Conservation (phyloP, 2,888 invertebrate species). For the Arge pagana region DNA sequence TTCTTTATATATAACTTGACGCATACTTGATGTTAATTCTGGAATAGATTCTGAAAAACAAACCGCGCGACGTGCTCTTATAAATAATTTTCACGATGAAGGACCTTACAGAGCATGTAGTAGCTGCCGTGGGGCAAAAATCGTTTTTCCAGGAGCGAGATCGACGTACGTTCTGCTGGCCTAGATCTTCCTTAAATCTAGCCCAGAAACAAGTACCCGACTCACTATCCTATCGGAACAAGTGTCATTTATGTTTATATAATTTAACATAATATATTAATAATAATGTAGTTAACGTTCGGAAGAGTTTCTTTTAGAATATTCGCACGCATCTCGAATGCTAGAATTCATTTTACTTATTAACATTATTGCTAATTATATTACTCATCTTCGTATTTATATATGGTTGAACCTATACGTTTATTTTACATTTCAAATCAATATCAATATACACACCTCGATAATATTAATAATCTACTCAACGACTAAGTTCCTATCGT, state of each 20-base stretch:
- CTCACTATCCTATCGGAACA: conserved; percentile 5
- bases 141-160: conserved; percentile 7
- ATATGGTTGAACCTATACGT: conserved; percentile 41
- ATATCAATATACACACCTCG: conserved; percentile 44
- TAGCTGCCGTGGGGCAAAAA: conserved; percentile 19
- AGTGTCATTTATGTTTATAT: conserved; percentile 11
- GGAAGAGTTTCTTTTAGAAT: conserved; percentile 29
- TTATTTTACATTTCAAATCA: conserved; percentile 49
- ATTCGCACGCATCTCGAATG: conserved; percentile 24
- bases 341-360: conserved; percentile 28
- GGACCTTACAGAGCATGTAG: conserved; percentile 9
- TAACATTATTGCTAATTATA: conserved; percentile 42
- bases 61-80: conserved; percentile 27
- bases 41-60: conserved; percentile 19
- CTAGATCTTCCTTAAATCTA: conserved; percentile 7
- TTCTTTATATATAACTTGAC: conserved; percentile 27
- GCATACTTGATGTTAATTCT: conserved; percentile 9
- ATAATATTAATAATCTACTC: conserved; percentile 16
- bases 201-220: conserved; percentile 4
- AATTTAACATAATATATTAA: conserved; percentile 22
- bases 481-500: conserved; percentile 11
- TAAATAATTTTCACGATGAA: conserved; percentile 11
- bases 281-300: conserved; percentile 25
- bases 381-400: conserved; percentile 37
- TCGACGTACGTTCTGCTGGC: conserved; percentile 1